Base-by-base conservation (phyloP, 2,113 vertebrate species). In the Zootoca vivipara region DNA sequence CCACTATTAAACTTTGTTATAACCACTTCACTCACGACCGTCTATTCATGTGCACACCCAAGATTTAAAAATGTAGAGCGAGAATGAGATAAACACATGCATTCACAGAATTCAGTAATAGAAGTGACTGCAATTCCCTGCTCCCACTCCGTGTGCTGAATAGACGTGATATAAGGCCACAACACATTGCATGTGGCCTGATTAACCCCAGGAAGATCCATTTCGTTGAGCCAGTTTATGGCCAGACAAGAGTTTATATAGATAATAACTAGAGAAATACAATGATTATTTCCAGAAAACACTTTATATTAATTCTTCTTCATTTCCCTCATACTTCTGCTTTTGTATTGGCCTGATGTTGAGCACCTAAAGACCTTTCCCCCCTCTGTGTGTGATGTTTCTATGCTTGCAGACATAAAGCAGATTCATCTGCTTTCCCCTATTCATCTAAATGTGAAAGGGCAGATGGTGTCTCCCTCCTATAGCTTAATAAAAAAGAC, bases 401-500 rank as follows among this genome's bases (percentile, higher is more conserved):
- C 56, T 72, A 5, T 7, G 86, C 90, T 92, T 58, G 89, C 40
- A 89, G 40, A 33, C 73, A 87, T 89, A 92, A 87, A 8, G 16
- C 77, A 81, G 72, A 46, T 5, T 80, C 15, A 78, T 91, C 81
- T 93, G 90, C 73, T 90, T 42, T 7, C 90, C 1, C 40, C 74
- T 89, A 75, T 80, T 93, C 65, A 90, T 26, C 7, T 7, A 33
- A 93, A 89, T 3, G 90, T 67, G 83, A 92, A 77, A 80, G 84
- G 83, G 1, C 64, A 90, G 89, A 78, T 40, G 73, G 65, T 7
- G 5, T 89, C 0, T 87, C 46, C 16, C 5, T 7, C 0, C 8
- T 83, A 67, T 85, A 30, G 35, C 56, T 87, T 85, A 90, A 89
- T 83, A 89, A 87, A 89, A 89, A 95, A 83, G 0, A 52, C 64